Conservation (phyloP, 1,140 invertebrate species). For the Brachionus rubens region DNA sequence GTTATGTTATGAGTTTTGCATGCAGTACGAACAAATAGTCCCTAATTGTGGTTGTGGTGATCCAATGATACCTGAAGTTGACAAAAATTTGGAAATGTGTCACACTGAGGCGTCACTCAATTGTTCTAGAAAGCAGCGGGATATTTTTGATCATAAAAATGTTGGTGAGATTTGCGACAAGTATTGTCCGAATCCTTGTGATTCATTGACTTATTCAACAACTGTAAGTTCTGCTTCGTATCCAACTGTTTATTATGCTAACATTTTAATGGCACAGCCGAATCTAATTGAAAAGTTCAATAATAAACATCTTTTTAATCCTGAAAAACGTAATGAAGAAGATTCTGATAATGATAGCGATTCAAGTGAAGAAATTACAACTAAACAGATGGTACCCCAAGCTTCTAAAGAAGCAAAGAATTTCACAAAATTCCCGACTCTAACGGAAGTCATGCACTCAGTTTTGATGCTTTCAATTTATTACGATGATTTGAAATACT, state of each 20-base stretch:
- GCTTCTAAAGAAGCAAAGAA: neutral
- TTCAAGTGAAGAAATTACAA: neutral
- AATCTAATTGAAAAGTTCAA: slow-evolving; percentile 23
- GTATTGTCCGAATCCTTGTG: slow-evolving; percentile 11
- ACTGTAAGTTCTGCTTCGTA: neutral
- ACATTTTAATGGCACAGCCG: neutral
- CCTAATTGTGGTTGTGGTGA: slow-evolving; percentile 34
- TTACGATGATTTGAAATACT: slow-evolving; percentile 13
- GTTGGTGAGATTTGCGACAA: neutral
- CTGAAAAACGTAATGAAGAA: neutral
- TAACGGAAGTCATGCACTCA: neutral
- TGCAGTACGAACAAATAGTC: slow-evolving; percentile 22
- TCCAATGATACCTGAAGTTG: neutral
- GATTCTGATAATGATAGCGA: too few species aligned
- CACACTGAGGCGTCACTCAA: neutral
- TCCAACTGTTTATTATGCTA: slow-evolving; percentile 31
- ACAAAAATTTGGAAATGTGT: neutral
- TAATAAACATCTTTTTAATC: neutral
- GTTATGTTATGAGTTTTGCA: slow-evolving; percentile 31
- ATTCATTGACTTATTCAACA: neutral
- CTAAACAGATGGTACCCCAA: neutral
- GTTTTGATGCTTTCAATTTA: slow-evolving; percentile 13
- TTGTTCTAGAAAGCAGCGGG: neutral
- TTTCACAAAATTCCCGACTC: neutral
- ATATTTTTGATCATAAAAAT: neutral